Percentiles rank a stretch among this genome's conserved stretches.
Conservation (phyloP, 2,888 invertebrate genomes). For the Lepidonotus clava region DNA sequence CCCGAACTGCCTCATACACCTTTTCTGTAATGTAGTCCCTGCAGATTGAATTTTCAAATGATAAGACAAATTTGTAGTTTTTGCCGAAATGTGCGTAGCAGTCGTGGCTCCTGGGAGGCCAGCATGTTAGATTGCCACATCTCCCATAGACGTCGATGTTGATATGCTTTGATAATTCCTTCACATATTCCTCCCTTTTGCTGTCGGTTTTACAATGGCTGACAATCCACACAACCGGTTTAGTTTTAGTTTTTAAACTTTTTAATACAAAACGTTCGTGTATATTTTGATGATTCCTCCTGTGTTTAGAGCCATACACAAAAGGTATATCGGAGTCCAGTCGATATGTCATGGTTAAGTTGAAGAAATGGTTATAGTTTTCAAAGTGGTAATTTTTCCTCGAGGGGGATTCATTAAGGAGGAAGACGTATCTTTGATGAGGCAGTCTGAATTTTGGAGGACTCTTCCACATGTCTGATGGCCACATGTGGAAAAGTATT, state of each 20-base stretch:
- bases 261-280: too few relatives aligned
- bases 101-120: background rate
- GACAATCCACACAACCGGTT: slow-evolving; percentile 66
- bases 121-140: slow-evolving; percentile 59
- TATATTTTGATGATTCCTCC: too few relatives aligned
- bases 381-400: background rate
- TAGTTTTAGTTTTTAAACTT: slow-evolving; percentile 56
- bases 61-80: slow-evolving; percentile 72
- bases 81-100: slow-evolving; percentile 51
- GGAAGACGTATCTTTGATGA: background rate
- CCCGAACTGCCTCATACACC: slow-evolving; percentile 67
- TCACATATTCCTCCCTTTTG: slow-evolving; percentile 63
- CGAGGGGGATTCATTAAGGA: background rate
- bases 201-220: slow-evolving; percentile 65
- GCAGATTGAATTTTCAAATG: slow-evolving; percentile 75
- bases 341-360: background rate
- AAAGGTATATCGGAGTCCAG: background rate
- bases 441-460: too few relatives aligned
- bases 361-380: background rate
- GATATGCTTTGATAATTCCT: slow-evolving; percentile 60
- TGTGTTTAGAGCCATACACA: background rate
- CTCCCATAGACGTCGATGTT: slow-evolving; percentile 64
- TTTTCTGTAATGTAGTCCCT: too few relatives aligned
- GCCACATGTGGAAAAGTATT: too few relatives aligned
- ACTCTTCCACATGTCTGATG: too few relatives aligned